Evolutionary conservation across 2,888 invertebrate genomes (phyloP).

Genomic region (Hymenopus coronatus): DNA sequence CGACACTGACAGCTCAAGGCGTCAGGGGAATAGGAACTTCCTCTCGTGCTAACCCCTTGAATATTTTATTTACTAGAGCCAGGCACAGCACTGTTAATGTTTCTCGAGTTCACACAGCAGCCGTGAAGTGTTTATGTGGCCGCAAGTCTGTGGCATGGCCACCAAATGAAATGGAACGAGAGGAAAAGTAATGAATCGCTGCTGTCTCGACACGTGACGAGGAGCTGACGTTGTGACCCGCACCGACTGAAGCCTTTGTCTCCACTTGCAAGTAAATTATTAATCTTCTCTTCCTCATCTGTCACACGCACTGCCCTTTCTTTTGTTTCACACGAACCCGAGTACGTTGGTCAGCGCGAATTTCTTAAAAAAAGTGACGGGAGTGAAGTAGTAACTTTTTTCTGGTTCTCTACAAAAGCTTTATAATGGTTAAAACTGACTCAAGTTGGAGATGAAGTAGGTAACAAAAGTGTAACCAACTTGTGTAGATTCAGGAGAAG

Average conservation of each 20-base stretch:
- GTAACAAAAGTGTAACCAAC: too few relatives aligned
- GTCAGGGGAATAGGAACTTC: background rate
- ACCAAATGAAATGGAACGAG: slow-evolving; percentile 10
- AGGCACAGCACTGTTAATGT: background rate
- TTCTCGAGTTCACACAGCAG: background rate
- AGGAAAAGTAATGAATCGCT: background rate
- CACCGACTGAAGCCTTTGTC: background rate
- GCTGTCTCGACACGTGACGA: background rate
- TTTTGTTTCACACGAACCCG: background rate
- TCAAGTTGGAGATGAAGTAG: too few relatives aligned
- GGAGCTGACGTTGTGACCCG: background rate
- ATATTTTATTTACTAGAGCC: background rate
- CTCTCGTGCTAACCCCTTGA: background rate
- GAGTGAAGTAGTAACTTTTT: too few relatives aligned
- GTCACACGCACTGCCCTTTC: background rate
- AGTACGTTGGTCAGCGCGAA: background rate
- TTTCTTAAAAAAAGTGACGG: background rate
- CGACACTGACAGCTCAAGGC: background rate
- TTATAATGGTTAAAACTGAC: too few relatives aligned
- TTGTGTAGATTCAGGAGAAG: too few relatives aligned
- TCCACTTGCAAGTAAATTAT: background rate
- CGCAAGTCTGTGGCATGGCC: background rate
- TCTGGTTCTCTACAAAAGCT: too few relatives aligned
- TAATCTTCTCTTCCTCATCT: background rate
- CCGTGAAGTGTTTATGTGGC: background rate